phyloP scores from a whole-genome alignment of 2,888 invertebrate species.

The Aphrophora alni region DNA sequence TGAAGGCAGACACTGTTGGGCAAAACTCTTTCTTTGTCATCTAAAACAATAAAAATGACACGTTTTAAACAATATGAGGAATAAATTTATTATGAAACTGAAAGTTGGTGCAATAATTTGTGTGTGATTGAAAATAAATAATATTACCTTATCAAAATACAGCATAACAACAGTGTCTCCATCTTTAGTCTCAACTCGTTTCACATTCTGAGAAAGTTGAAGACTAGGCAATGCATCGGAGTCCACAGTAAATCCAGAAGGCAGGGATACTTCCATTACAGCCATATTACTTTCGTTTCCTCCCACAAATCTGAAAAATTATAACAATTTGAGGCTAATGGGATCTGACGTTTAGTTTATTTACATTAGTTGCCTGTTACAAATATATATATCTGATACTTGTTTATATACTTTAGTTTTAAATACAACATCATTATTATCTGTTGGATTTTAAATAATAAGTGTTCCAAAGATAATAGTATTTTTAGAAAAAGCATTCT shows the following conservation, averaged over 20 bases:
- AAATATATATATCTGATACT: too few relatives aligned
- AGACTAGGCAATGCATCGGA: constrained; percentile 72
- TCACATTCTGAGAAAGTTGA: constrained; percentile 64
- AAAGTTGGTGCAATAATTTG: too few relatives aligned
- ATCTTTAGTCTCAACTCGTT: constrained; percentile 72
- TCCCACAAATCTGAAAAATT: constrained; percentile 67
- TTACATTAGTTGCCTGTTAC: too few relatives aligned
- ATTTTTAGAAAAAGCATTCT: too few relatives aligned
- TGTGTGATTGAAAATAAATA: too few relatives aligned
- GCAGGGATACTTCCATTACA: constrained; percentile 86
- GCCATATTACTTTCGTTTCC: constrained; percentile 84
- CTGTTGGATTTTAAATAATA: too few relatives aligned
- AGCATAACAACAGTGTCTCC: constrained; percentile 70
- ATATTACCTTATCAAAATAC: constrained; percentile 72
- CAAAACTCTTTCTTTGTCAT: constrained; percentile 71
- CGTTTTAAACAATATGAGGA: too few relatives aligned
- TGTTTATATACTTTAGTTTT: too few relatives aligned
- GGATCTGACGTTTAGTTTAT: background rate
- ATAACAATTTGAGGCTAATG: constrained; percentile 16
- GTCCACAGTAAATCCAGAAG: constrained; percentile 90
- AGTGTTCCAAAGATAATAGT: too few relatives aligned
- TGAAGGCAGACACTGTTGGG: constrained; percentile 81
- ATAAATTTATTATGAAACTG: too few relatives aligned
- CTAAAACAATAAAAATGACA: constrained; percentile 53
- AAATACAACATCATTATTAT: too few relatives aligned